Evolutionary conservation across 1,140 invertebrate species (phyloP).

Genomic region (Megalopta genalis): DNA sequence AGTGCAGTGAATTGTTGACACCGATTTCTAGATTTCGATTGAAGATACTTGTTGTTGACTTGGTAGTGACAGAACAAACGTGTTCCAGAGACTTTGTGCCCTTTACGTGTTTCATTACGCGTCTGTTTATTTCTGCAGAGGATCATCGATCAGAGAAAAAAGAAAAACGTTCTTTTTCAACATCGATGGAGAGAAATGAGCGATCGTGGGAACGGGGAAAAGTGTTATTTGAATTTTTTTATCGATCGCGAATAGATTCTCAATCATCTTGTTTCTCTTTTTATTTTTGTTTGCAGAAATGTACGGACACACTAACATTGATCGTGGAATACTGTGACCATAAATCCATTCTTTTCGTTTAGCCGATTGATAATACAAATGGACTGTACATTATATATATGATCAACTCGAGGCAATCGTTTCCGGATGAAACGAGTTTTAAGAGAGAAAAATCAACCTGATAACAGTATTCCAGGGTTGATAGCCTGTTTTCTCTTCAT

Average conservation of each 20-base stretch:
- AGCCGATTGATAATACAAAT: too few species aligned
- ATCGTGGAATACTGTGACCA: slow-evolving; percentile 32
- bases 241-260: background rate
- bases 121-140: slow-evolving; percentile 30
- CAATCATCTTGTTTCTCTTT: too few species aligned
- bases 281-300: slow-evolving; percentile 27
- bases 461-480: slow-evolving; percentile 36
- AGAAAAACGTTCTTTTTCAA: background rate
- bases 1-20: slow-evolving; percentile 48
- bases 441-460: background rate
- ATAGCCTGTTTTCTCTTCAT: background rate
- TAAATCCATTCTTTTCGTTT: background rate
- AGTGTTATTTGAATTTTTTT: background rate
- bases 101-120: slow-evolving; percentile 23
- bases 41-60: slow-evolving; percentile 36
- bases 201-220: background rate
- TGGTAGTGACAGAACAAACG: background rate
- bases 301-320: slow-evolving; percentile 27
- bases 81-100: slow-evolving; percentile 30
- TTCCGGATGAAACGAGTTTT: background rate
- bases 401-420: background rate
- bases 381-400: too few species aligned
- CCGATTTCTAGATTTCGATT: slow-evolving; percentile 39
- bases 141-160: too few species aligned
- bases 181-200: background rate